Conservation (phyloP, 2,113 vertebrate species). For the Pelmatolapia mariae region DNA sequence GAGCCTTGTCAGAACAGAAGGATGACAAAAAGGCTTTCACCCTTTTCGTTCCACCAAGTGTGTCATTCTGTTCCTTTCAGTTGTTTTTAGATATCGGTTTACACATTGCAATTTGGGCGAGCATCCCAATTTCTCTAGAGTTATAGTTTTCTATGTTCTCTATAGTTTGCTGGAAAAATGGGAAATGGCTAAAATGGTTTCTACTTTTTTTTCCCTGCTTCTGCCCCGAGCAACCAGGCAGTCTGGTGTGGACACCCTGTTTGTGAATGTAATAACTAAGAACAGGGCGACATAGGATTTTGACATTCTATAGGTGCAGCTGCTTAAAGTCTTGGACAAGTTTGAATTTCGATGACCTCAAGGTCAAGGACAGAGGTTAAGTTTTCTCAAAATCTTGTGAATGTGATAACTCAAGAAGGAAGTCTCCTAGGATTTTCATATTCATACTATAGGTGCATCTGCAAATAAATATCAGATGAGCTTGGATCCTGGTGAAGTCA, state of each 20-base stretch:
- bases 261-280: neutral
- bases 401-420: neutral
- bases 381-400: neutral
- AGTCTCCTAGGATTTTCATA: neutral
- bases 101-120: neutral
- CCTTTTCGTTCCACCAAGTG: neutral
- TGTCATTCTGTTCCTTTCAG: neutral
- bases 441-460: neutral
- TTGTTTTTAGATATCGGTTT: neutral
- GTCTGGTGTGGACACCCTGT: neutral
- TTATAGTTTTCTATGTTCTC: neutral
- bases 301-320: neutral
- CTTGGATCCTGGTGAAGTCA: rapidly evolving
- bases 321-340: neutral
- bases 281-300: neutral
- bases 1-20: conserved; percentile 10
- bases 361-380: neutral
- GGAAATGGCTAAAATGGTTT: neutral
- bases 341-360: neutral
- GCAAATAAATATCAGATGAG: neutral
- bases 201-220: rapidly evolving
- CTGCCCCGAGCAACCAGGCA: neutral
- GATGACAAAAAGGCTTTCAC: conserved; percentile 21
- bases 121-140: neutral
- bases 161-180: neutral